A percentile compares a stretch with the other conserved stretches of the same genome.
Conservation (phyloP, 2,113 vertebrate species). For the Prunella himalayana region DNA sequence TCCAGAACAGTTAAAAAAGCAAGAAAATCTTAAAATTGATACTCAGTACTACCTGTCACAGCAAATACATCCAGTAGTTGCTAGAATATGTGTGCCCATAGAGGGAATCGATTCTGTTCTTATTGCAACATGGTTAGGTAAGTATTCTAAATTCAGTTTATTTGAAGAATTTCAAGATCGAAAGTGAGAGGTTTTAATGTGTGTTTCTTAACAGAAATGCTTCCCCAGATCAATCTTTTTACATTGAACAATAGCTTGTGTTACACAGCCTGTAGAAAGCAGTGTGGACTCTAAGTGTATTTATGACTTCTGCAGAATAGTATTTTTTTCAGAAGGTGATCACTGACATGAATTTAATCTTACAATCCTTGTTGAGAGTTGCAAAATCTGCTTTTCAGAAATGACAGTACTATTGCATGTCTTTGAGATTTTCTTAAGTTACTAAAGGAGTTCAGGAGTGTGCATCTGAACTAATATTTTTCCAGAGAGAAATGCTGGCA, state of each 20-base stretch:
- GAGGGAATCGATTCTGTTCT: constrained; percentile 91
- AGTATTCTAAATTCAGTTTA: constrained; percentile 34
- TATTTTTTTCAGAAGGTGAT: background rate
- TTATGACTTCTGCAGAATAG: background rate
- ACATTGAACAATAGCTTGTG: background rate
- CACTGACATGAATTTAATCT: background rate
- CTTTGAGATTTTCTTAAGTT: background rate
- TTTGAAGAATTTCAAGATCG: background rate
- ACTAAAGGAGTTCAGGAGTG: background rate
- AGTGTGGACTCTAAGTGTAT: background rate
- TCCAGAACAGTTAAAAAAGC: constrained; percentile 93
- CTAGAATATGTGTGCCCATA: constrained; percentile 95
- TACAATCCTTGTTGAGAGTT: background rate
- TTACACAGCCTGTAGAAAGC: background rate
- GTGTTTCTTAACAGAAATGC: background rate
- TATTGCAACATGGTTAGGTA: constrained; percentile 89
- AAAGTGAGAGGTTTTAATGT: background rate
- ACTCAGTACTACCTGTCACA: constrained; percentile 95
- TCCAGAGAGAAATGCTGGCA: background rate
- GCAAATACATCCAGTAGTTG: constrained; percentile 95
- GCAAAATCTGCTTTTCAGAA: background rate
- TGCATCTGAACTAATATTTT: background rate
- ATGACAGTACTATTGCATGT: background rate
- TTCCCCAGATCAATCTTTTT: background rate
- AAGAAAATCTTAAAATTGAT: constrained; percentile 84